Evolutionary conservation across 2,113 vertebrate genomes (phyloP), one percentile per base, ranked within the genome.

Genomic region (Protomyctophum bolini): DNA sequence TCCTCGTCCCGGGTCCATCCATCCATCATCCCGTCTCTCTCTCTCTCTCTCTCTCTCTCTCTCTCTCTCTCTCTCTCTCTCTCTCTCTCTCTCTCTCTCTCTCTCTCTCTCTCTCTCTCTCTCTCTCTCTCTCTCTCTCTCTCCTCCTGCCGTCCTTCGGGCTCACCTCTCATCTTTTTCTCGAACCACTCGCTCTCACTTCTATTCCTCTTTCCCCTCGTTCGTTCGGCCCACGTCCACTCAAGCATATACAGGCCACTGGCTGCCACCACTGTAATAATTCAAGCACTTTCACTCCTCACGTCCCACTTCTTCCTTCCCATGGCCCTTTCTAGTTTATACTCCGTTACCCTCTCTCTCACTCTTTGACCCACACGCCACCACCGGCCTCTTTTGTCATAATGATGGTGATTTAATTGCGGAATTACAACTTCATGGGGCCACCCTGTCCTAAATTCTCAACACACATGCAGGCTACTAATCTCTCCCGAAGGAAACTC

Each of bases 381-480:
- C 45, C 33, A 6, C 45, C 9, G 48, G 29, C 14, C 61, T 4
- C 2, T 72, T 60, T 58, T 78, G 73, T 69, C 76, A 82, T 78
- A 83, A 87, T 80, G 82, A 84, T 79, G 80, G 71, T 84, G 76
- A 90, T 90, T 21, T 85, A 90, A 90, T 82, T 77, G 75, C 67
- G 75, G 80, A 74, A 85, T 86, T 85, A 79, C 75, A 77, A 67
- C 6, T 58, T 72, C 79, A 67, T 78, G 70, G 60, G 50, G 71
- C 64, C 72, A 2, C 63, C 72, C 81, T 82, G 83, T 66, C 77
- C 83, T 73, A 68, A 79, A 79, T 67, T 82, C 79, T 82, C 83
- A 78, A 73, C 78, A 56, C 82, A 46, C 69, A 70, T 33, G 4
- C 4, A 41, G 33, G 33, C 83, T 71, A 85, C 80, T 79, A 85